A percentile compares a stretch with the other conserved stretches of the same genome.
phyloP scores from a whole-genome alignment of 2,888 invertebrate species.

The Hyalella azteca region DNA sequence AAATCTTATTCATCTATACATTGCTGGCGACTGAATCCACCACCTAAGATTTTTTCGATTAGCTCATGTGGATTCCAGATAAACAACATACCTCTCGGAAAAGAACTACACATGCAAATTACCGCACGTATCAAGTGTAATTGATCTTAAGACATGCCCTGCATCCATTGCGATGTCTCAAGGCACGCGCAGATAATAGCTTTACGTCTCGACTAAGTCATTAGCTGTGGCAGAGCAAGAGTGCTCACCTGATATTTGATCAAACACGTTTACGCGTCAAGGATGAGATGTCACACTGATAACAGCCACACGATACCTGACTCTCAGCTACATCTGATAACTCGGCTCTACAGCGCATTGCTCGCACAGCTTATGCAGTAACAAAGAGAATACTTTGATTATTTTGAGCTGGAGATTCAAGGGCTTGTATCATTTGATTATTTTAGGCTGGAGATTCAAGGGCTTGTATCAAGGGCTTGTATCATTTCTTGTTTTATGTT shows the following conservation, averaged over 20 bases:
- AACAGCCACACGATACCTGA: neutral
- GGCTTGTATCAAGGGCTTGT: no score
- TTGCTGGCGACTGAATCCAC: no score
- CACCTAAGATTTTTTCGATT: no score
- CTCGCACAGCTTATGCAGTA: no score
- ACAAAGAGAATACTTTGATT: no score
- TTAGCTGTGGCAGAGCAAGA: conserved; percentile 21
- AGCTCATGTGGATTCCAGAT: no score
- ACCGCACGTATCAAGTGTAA: conserved; percentile 1
- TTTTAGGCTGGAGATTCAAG: no score
- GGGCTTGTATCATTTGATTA: no score
- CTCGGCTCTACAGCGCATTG: neutral
- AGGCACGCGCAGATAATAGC: conserved; percentile 16
- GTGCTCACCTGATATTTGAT: conserved; percentile 7
- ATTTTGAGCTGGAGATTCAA: no score
- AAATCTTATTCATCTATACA: no score
- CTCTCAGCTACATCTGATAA: conserved; percentile 3
- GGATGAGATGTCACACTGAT: conserved; percentile 36
- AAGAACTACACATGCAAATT: neutral
- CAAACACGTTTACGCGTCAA: conserved; percentile 29
- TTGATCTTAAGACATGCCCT: conserved; percentile 10
- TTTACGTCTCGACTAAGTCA: conserved; percentile 32
- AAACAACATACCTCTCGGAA: no score
- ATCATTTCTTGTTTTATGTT: no score
- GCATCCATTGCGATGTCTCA: conserved; percentile 18